A percentile compares a stretch with the other conserved stretches of the same genome.
Conservation (phyloP, 2,113 vertebrate genomes). For the Stigmatopora nigra region DNA sequence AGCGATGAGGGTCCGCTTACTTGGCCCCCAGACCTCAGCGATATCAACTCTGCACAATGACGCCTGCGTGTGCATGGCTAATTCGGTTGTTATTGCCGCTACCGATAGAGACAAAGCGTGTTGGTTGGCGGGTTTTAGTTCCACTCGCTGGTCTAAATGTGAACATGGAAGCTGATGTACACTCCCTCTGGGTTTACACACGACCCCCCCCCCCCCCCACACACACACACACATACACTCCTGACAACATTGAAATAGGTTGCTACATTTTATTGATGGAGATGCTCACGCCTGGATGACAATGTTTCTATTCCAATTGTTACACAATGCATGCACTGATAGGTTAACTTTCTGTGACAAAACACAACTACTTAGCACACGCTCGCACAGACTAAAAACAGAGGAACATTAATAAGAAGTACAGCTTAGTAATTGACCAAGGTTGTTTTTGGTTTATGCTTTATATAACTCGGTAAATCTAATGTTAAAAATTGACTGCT, state of each 20-base stretch:
- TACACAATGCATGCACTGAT: constrained; percentile 13
- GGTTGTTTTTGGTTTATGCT: neutral
- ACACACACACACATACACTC: too few relatives aligned
- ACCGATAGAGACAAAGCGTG: constrained; percentile 32
- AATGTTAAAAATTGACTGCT: neutral
- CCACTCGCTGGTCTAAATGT: constrained; percentile 60
- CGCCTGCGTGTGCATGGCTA: constrained; percentile 50
- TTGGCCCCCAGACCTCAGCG: constrained; percentile 35
- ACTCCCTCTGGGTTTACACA: constrained; percentile 32
- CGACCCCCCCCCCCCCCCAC: constrained; percentile 9
- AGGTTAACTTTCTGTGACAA: constrained; percentile 16
- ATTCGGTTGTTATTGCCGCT: constrained; percentile 58
- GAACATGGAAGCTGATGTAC: constrained; percentile 49
- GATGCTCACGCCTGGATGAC: neutral
- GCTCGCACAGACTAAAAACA: constrained; percentile 3
- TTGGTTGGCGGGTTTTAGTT: constrained; percentile 57
- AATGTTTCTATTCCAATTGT: constrained; percentile 3
- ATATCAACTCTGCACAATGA: constrained; percentile 31
- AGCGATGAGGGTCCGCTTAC: constrained; percentile 36
- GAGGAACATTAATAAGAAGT: neutral
- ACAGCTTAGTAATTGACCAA: neutral
- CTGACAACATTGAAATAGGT: constrained; percentile 25
- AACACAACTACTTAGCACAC: constrained; percentile 6
- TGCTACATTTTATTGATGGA: constrained; percentile 31
- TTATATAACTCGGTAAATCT: neutral